These are phyloP conservation scores for Mechanitis mazaeus DNA, from an alignment of 2,888 invertebrate genomes.

Conservation along the genomic window DNA sequence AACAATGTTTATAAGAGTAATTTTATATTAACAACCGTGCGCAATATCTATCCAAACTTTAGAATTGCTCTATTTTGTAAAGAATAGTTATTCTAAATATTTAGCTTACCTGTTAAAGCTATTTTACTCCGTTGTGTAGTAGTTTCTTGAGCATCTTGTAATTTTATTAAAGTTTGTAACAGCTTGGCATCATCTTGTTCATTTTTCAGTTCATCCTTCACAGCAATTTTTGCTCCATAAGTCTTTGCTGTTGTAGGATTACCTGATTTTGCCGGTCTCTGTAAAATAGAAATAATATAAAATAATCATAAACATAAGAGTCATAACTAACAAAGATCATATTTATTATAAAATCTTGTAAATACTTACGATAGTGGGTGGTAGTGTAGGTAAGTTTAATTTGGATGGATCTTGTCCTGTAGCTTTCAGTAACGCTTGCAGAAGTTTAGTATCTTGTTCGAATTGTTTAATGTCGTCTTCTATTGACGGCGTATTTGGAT, in stretches of 20 bases:
- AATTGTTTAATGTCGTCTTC: conserved; percentile 71
- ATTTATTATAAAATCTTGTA: conserved; percentile 9
- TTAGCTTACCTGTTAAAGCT: conserved; percentile 54
- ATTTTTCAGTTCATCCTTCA: conserved; percentile 58
- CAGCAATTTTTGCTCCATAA: conserved; percentile 60
- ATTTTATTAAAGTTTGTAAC: conserved; percentile 69
- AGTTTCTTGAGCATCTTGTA: conserved; percentile 66
- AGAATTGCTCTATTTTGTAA: background rate
- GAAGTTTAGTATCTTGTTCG: conserved; percentile 67
- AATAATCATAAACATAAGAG: conserved; percentile 54
- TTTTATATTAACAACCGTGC: background rate
- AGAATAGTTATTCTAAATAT: background rate
- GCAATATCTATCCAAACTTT: background rate
- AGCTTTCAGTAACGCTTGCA: conserved; percentile 66
- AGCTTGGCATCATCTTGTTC: conserved; percentile 64
- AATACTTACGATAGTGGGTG: conserved; percentile 49
- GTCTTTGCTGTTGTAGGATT: conserved; percentile 46
- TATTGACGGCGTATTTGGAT: conserved; percentile 53
- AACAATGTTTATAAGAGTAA: background rate
- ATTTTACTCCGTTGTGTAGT: conserved; percentile 62
- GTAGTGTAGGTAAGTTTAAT: conserved; percentile 63
- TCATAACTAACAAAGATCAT: conserved; percentile 41
- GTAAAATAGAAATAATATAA: conserved; percentile 56
- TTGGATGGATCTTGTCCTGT: conserved; percentile 69
- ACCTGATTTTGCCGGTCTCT: conserved; percentile 43